A percentile compares a stretch with the other conserved stretches of the same genome.
Conservation (phyloP, 2,113 vertebrate species). For the Tragelaphus buxtoni region DNA sequence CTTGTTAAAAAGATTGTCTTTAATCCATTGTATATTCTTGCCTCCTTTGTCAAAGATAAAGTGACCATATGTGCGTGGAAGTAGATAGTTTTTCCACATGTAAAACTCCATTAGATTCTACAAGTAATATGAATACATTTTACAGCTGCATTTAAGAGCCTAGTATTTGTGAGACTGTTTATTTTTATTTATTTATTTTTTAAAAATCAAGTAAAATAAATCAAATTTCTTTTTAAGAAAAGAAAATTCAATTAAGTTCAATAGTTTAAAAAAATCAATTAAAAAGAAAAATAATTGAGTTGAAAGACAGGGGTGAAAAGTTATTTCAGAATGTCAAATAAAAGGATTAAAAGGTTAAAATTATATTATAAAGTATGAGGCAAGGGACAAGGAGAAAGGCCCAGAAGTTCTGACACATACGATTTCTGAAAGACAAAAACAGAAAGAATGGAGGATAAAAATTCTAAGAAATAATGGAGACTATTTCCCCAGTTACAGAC, state of each 20-base stretch:
- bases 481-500: background rate
- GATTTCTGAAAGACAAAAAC: background rate
- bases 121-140: background rate
- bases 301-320: background rate
- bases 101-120: background rate
- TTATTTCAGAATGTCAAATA: background rate
- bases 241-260: background rate
- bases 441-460: background rate
- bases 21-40: too few species aligned
- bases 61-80: too few species aligned
- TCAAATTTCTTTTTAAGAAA: background rate
- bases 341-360: background rate
- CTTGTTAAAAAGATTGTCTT: too few species aligned
- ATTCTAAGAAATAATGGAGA: slow-evolving; percentile 17
- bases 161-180: background rate
- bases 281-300: background rate
- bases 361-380: background rate
- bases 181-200: background rate
- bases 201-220: background rate
- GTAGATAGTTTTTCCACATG: background rate
- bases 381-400: background rate
- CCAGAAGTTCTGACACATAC: background rate
- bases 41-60: too few species aligned
- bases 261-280: background rate
- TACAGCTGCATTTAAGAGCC: background rate